phyloP scores from a whole-genome alignment of 2,888 invertebrate species.

The Himalopsyche anomala region DNA sequence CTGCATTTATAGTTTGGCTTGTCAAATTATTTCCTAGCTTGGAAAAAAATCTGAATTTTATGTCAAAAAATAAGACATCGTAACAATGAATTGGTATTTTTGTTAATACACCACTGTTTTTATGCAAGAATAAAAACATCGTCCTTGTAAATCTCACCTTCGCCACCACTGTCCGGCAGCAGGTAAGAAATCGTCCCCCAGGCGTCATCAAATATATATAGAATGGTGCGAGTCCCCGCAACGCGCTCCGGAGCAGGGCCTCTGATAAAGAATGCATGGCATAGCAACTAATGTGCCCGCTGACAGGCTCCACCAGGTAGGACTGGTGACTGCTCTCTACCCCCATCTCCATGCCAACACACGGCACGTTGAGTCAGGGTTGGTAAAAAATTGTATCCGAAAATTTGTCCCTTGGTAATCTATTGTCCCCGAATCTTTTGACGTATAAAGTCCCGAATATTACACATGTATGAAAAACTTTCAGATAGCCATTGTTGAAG shows the following conservation, averaged over 20 bases:
- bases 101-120: neutral
- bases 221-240: slow-evolving; percentile 49
- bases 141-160: neutral
- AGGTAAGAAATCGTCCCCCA: slow-evolving; percentile 50
- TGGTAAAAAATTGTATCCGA: neutral
- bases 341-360: neutral
- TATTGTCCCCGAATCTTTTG: neutral
- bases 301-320: slow-evolving; percentile 58
- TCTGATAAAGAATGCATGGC: slow-evolving; percentile 64
- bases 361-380: slow-evolving; percentile 12
- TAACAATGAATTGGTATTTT: too few relatives aligned
- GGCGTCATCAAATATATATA: slow-evolving; percentile 63
- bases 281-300: slow-evolving; percentile 64
- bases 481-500: too few relatives aligned
- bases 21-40: too few relatives aligned
- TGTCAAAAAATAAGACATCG: too few relatives aligned
- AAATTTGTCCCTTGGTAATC: slow-evolving; percentile 1
- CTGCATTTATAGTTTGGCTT: too few relatives aligned
- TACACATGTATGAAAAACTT: too few relatives aligned
- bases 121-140: neutral
- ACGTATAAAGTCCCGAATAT: too few relatives aligned
- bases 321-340: neutral
- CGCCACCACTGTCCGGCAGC: slow-evolving; percentile 26
- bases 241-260: slow-evolving; percentile 49
- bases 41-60: too few relatives aligned